Conservation (phyloP, 1,140 invertebrate genomes). For the Watersipora subatra region DNA sequence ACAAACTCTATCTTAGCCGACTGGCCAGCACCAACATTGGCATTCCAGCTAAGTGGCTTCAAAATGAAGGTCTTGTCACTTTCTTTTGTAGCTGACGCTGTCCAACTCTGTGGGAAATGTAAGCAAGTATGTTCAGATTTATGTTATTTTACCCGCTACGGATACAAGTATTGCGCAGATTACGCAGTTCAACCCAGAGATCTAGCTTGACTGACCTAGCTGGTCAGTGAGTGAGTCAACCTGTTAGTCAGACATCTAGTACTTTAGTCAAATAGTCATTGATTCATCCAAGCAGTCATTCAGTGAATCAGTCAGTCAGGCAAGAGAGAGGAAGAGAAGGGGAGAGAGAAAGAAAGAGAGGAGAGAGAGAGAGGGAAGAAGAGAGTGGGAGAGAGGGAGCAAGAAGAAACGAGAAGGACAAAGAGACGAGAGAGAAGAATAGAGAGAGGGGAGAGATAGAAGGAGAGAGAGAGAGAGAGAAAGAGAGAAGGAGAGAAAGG, state of each 20-base stretch:
- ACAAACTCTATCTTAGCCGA: background rate
- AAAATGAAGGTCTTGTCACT: background rate
- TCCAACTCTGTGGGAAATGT: no score
- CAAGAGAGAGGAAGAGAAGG: background rate
- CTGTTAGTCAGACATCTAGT: no score
- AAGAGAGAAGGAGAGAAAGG: background rate
- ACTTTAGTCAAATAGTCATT: no score
- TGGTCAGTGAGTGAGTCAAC: no score
- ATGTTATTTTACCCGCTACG: no score
- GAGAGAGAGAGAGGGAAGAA: slow-evolving; percentile 2
- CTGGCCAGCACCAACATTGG: background rate
- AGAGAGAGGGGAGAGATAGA: background rate
- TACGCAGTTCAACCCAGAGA: no score
- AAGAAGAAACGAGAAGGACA: background rate
- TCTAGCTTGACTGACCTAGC: no score
- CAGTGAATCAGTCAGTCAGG: no score
- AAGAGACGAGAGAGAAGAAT: background rate
- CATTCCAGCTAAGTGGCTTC: background rate
- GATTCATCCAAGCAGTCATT: no score
- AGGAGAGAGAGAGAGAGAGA: background rate
- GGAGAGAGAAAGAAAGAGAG: slow-evolving; percentile 5
- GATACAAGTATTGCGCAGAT: no score
- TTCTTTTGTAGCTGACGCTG: background rate
- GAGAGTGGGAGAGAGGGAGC: no score
- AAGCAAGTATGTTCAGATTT: no score